Conservation (phyloP, 2,888 invertebrate species). For the Mesorhabditis belari region DNA sequence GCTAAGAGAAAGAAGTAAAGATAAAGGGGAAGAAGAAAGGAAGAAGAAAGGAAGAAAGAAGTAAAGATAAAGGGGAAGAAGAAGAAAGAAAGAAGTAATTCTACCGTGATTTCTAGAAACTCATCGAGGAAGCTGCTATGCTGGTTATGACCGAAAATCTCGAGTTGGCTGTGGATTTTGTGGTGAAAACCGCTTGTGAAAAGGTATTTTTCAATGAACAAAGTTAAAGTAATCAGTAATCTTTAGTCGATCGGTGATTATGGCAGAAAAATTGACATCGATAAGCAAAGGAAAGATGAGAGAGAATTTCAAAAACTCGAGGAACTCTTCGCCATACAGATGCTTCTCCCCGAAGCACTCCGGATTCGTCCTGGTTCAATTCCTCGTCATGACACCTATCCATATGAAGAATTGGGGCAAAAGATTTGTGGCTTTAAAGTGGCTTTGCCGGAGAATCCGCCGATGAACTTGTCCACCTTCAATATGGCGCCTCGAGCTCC, state of each 20-base stretch:
- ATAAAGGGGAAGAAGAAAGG: no score
- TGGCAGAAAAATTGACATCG: no score
- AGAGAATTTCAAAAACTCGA: slow-evolving; percentile 24
- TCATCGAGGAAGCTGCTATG: slow-evolving; percentile 80
- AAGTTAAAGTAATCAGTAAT: no score
- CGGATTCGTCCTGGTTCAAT: slow-evolving; percentile 60
- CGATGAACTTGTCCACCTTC: no score
- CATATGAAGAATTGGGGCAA: slow-evolving; percentile 67
- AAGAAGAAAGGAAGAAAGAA: no score
- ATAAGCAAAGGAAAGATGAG: slow-evolving; percentile 82
- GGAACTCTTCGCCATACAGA: slow-evolving; percentile 10
- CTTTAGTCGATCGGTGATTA: no score
- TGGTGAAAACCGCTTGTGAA: slow-evolving; percentile 68
- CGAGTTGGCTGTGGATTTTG: slow-evolving; percentile 90
- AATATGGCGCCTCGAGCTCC: no score
- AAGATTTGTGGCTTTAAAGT: slow-evolving; percentile 49
- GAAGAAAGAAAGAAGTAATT: no score
- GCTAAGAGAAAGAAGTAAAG: no score
- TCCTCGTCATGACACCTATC: no score
- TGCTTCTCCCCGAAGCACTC: slow-evolving; percentile 15
- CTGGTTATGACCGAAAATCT: slow-evolving; percentile 87
- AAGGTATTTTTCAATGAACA: no score
- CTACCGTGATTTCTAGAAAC: slow-evolving; percentile 62
- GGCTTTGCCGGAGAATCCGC: not conserved
- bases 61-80: no score